phyloP scores from a whole-genome alignment of 2,888 invertebrate genomes.

The Agrilus cyanescens region DNA sequence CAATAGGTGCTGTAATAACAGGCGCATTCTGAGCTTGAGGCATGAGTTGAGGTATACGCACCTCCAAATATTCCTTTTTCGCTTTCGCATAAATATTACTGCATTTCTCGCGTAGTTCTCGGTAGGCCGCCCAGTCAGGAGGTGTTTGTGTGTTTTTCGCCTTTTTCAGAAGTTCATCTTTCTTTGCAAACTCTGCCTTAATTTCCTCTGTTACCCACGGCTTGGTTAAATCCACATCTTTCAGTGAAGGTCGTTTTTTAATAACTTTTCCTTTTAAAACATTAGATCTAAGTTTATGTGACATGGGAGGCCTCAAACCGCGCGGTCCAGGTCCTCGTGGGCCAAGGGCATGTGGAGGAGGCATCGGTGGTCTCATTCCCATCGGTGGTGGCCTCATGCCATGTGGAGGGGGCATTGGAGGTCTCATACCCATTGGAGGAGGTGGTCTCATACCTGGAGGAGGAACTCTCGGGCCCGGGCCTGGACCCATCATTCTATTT shows the following conservation, averaged over 20 bases:
- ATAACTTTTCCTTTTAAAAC: constrained; percentile 26
- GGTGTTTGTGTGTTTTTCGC: constrained; percentile 39
- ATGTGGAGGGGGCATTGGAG: constrained; percentile 20
- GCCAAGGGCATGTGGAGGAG: constrained; percentile 4
- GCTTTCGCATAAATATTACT: constrained; percentile 43
- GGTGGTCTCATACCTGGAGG: constrained; percentile 18
- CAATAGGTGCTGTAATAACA: constrained; percentile 33
- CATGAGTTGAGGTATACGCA: constrained; percentile 38
- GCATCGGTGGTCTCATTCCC: constrained; percentile 9
- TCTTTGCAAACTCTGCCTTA: constrained; percentile 40
- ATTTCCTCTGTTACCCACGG: constrained; percentile 48
- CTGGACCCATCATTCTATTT: constrained; percentile 11
- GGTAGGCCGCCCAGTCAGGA: constrained; percentile 44
- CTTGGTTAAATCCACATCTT: constrained; percentile 36
- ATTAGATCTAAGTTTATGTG: constrained; percentile 8
- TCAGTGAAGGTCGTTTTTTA: constrained; percentile 22
- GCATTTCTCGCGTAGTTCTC: constrained; percentile 46
- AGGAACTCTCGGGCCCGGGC: constrained; percentile 21
- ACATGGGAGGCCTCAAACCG: constrained; percentile 18
- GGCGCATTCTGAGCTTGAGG: constrained; percentile 33
- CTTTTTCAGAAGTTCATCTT: constrained; percentile 40
- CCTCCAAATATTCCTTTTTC: constrained; percentile 41
- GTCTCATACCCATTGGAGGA: constrained; percentile 11
- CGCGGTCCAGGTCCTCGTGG: constrained; percentile 8
- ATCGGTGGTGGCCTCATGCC: constrained; percentile 18